phyloP scores from a whole-genome alignment of 1,140 invertebrate genomes.

The Drosophila athabasca region DNA sequence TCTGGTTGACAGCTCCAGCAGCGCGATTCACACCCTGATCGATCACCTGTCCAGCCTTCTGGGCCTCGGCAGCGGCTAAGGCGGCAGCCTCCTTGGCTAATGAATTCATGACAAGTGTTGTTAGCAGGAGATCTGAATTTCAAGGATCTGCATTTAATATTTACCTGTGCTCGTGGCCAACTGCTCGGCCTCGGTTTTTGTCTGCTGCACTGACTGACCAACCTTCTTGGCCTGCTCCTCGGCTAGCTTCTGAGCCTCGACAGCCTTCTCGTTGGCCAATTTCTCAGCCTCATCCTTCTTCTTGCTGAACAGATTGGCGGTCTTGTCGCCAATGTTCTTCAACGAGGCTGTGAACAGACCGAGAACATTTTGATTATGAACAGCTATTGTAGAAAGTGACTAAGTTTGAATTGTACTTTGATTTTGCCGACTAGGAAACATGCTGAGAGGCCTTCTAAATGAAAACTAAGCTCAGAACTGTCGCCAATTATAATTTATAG shows the following conservation, averaged over 20 bases:
- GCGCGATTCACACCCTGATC: conserved; percentile 72
- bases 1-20: conserved; percentile 69
- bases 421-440: conserved; percentile 60
- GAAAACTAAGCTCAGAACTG: conserved; percentile 53
- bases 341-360: conserved; percentile 84
- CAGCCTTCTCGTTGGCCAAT: conserved; percentile 85
- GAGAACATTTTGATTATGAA: conserved; percentile 4
- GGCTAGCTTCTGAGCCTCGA: conserved; percentile 85
- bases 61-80: conserved; percentile 73
- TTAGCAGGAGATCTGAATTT: neutral
- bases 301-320: conserved; percentile 86
- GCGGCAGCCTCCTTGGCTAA: conserved; percentile 78
- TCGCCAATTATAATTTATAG: conserved; percentile 66
- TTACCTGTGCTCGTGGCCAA: conserved; percentile 84
- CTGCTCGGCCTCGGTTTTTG: conserved; percentile 84
- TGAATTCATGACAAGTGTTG: neutral
- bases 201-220: conserved; percentile 85
- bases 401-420: conserved; percentile 32
- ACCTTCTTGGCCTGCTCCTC: conserved; percentile 87
- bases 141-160: neutral
- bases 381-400: neutral
- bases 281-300: conserved; percentile 87
- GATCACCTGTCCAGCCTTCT: conserved; percentile 77
- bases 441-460: conserved; percentile 39
- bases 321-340: conserved; percentile 87